phyloP scores from a whole-genome alignment of 2,888 invertebrate species.

The Mesochorus sp. region DNA sequence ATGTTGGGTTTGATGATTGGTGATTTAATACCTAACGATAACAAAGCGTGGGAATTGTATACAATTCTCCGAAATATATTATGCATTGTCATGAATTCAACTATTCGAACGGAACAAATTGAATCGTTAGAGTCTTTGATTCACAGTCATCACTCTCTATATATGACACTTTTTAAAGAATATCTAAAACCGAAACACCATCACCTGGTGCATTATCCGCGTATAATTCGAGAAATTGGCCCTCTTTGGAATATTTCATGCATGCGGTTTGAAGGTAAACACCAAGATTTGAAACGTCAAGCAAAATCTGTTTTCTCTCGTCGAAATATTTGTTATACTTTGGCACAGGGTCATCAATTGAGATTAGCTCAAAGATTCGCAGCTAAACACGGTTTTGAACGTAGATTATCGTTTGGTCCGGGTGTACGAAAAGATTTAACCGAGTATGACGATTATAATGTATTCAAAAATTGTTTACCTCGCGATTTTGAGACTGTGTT shows the following conservation, averaged over 20 bases:
- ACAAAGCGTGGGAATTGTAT: too few species aligned
- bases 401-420: conserved; percentile 42
- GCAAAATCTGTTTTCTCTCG: conserved; percentile 34
- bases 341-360: conserved; percentile 57
- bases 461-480: conserved; percentile 13
- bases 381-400: conserved; percentile 39
- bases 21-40: too few species aligned
- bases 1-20: too few species aligned
- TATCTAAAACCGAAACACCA: conserved; percentile 12
- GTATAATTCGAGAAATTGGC: conserved; percentile 50
- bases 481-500: neutral
- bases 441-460: neutral
- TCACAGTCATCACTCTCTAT: conserved; percentile 32
- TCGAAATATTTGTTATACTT: conserved; percentile 49
- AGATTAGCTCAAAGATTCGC: conserved; percentile 38
- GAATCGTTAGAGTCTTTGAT: conserved; percentile 22
- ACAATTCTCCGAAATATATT: too few species aligned
- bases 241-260: conserved; percentile 50
- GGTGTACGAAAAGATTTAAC: neutral
- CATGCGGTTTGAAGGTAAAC: conserved; percentile 55
- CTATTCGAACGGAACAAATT: neutral
- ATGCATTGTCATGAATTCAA: too few species aligned
- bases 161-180: conserved; percentile 20
- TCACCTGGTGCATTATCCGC: conserved; percentile 54
- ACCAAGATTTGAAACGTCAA: conserved; percentile 47